Evolutionary conservation across 2,113 vertebrate species (phyloP), one percentile per base, ranked within the genome.

Genomic region (Redunca redunca): DNA sequence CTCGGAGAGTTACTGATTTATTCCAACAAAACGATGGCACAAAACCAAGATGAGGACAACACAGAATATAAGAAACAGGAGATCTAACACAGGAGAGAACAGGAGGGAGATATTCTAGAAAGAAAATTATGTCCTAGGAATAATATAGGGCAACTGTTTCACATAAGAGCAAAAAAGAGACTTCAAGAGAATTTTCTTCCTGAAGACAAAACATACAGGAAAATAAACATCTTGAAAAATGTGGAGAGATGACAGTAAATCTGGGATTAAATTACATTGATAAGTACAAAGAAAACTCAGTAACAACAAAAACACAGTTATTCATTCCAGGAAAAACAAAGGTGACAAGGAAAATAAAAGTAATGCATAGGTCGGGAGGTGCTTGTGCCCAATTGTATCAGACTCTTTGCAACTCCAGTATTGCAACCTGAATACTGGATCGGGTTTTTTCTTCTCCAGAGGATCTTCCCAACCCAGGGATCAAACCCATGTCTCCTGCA

Each of bases 151-250:
- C 60, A 82, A 88, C 53, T 82, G 55, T 46, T 81, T 67, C 62
- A 40, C 40, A 30, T 9, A 78, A 80, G 30, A 92, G 23, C n/a
- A 48, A 46, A 13, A 78, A 17, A 91, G 77, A 81, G 60, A 62
- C 30, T 84, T 43, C 50, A 85, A 23, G 28, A 60, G 16, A 90
- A 88, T 90, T 94, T 87, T 92, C 46, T 92, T 90, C 48, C 74
- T 40, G 14, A 92, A 58, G 9, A 90, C 62, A 15, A 94, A 83
- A 83, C 1, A 87, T 12, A 90, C 33, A 81, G 36, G 10, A 95
- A 96, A 96, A 96, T 67, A 91, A 96, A 86, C 33, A 92, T 58
- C 48, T 62, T 71, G 33, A 81, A 17, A 88, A 30, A 87, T 60
- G 58, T 62, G n/a, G 48, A 55, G 67, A 97, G 64, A 52, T 50